phyloP scores from a whole-genome alignment of 2,113 vertebrate genomes.

The Megaleporinus macrocephalus region DNA sequence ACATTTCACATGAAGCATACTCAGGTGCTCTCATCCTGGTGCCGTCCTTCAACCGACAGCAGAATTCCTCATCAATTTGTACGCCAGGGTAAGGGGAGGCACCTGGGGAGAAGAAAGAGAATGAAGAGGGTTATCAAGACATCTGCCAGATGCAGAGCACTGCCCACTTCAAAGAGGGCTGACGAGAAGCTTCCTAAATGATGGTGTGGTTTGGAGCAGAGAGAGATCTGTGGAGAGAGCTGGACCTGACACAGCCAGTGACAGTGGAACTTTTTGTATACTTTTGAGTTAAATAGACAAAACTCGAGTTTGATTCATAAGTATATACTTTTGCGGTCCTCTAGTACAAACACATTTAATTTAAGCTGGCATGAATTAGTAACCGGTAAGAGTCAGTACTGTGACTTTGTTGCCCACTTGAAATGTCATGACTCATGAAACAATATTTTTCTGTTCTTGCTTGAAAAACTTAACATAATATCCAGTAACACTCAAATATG shows the following conservation, averaged over 20 bases:
- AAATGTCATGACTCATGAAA: conserved; percentile 45
- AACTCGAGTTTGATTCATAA: conserved; percentile 1
- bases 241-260: conserved; percentile 10
- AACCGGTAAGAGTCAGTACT: conserved; percentile 4
- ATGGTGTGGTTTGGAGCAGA: conserved; percentile 15
- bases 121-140: conserved; percentile 38
- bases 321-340: neutral
- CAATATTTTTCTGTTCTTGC: conserved; percentile 56
- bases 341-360: conserved; percentile 21
- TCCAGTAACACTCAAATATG: conserved; percentile 38
- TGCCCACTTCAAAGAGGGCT: conserved; percentile 46
- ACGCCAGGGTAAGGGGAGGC: conserved; percentile 92
- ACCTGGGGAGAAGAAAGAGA: conserved; percentile 71
- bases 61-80: conserved; percentile 94
- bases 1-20: conserved; percentile 92
- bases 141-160: conserved; percentile 42
- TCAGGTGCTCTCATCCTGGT: conserved; percentile 92
- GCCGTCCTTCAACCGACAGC: conserved; percentile 89
- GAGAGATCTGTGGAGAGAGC: conserved; percentile 27
- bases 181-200: conserved; percentile 31
- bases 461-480: conserved; percentile 47
- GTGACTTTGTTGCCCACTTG: conserved; percentile 38
- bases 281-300: conserved; percentile 3
- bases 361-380: conserved; percentile 29
- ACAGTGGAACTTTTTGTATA: neutral